A percentile compares a stretch with the other conserved stretches of the same genome.
These are phyloP conservation scores for Zoanthus sociatus DNA, from an alignment of 92 coral and sea anemone genomes.

Conservation along the genomic window DNA sequence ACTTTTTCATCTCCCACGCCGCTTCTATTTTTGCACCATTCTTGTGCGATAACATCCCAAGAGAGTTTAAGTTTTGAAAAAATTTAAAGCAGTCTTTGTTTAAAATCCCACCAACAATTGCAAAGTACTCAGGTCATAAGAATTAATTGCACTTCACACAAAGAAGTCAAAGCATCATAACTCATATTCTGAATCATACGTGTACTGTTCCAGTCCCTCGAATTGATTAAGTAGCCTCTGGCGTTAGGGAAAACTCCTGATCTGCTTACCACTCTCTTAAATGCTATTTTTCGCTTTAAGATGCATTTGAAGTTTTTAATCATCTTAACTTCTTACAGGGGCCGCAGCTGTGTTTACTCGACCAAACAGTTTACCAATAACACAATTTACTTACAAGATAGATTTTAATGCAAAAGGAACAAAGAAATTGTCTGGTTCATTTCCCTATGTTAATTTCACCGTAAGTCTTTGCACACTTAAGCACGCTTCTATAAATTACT, in stretches of 20 bases:
- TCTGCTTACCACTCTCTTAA: background rate
- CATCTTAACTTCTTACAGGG: background rate
- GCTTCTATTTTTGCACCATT: background rate
- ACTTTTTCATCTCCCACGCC: constrained; percentile 32
- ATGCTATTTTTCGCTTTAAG: too few species aligned
- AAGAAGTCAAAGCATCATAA: background rate
- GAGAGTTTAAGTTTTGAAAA: background rate
- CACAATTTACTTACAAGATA: background rate
- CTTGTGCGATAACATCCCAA: background rate
- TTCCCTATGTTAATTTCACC: background rate
- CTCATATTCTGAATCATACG: background rate
- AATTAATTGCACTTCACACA: background rate
- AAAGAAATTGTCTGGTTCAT: background rate
- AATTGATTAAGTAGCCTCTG: background rate
- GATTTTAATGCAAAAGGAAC: background rate
- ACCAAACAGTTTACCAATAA: background rate
- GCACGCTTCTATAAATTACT: background rate
- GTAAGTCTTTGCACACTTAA: background rate
- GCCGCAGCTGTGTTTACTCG: constrained; percentile 36
- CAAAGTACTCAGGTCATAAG: background rate
- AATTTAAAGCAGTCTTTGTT: background rate
- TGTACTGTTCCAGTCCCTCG: background rate
- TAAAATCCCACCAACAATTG: too few species aligned
- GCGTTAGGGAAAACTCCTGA: background rate
- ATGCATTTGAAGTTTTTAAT: too few species aligned